Evolutionary conservation across 2,888 invertebrate species (phyloP).

Genomic region (Amblyjoppa proteus): DNA sequence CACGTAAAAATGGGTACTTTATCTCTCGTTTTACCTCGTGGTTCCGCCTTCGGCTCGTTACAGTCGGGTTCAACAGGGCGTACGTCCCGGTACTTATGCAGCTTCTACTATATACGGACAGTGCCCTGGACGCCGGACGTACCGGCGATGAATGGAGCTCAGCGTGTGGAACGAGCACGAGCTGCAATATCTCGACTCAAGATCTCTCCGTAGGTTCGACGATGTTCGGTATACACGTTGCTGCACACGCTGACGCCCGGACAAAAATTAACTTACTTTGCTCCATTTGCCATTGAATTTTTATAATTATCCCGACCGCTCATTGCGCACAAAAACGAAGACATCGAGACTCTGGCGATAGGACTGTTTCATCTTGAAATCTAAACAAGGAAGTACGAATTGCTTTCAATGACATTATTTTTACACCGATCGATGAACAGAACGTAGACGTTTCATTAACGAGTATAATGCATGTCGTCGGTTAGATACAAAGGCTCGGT

Average conservation of each 20-base stretch:
- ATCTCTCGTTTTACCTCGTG: constrained; percentile 19
- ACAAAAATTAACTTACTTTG: neutral
- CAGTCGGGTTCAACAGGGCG: constrained; percentile 47
- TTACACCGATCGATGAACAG: neutral
- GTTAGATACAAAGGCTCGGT: constrained; percentile 4
- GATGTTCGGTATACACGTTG: constrained; percentile 26
- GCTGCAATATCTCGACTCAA: constrained; percentile 39
- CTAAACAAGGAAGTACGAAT: neutral
- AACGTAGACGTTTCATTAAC: neutral
- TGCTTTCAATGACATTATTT: neutral
- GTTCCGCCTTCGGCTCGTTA: constrained; percentile 47
- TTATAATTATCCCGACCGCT: neutral
- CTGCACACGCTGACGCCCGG: constrained; percentile 6
- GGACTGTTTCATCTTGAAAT: neutral
- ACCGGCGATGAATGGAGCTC: constrained; percentile 47
- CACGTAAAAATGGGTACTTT: constrained; percentile 31
- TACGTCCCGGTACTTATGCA: constrained; percentile 43
- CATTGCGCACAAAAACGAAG: neutral
- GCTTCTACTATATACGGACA: constrained; percentile 8
- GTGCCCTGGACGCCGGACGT: constrained; percentile 35
- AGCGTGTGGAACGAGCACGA: constrained; percentile 50
- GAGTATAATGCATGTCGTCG: constrained; percentile 15
- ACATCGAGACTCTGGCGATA: neutral
- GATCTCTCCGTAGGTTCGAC: constrained; percentile 37
- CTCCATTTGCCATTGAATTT: neutral